Conservation (phyloP, 2,113 vertebrate species). For the Hymenochirus boettgeri region DNA sequence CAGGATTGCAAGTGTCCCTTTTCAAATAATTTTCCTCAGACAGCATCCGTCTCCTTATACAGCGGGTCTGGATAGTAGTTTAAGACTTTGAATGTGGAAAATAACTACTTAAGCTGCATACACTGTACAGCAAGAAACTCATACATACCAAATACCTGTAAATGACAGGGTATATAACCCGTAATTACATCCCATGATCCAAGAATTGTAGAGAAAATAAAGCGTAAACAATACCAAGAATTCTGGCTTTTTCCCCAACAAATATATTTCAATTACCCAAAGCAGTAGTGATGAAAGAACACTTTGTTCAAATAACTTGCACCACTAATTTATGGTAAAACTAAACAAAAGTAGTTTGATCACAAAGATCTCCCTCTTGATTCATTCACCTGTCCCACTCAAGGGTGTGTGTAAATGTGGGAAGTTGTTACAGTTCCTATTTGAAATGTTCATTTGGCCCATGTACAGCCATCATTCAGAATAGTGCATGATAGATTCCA, state of each 20-base stretch:
- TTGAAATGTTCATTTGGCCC: conserved; percentile 38
- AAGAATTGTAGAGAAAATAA: conserved; percentile 9
- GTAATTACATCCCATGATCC: neutral
- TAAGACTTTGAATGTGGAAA: neutral
- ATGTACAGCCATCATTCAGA: conserved; percentile 74
- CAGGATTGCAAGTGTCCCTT: neutral
- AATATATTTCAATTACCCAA: conserved; percentile 49
- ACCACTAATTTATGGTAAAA: conserved; percentile 52
- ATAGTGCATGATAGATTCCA: conserved; percentile 99
- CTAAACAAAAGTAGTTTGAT: conserved; percentile 50
- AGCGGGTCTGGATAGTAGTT: neutral
- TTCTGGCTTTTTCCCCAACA: conserved; percentile 41
- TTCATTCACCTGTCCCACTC: conserved; percentile 53
- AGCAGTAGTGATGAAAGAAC: conserved; percentile 60
- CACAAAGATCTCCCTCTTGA: conserved; percentile 56
- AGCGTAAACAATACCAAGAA: neutral
- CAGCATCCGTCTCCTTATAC: neutral
- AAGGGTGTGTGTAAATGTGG: conserved; percentile 51
- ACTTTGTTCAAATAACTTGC: conserved; percentile 59
- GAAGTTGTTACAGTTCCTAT: conserved; percentile 55
- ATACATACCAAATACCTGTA: conserved; percentile 10
- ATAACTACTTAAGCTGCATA: conserved; percentile 5
- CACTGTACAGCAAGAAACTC: conserved; percentile 5
- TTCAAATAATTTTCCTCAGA: neutral
- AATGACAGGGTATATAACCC: neutral